Evolutionary conservation across 1,140 invertebrate genomes (phyloP), one percentile per base, ranked within the genome.

Genomic region (Drosophila elegans): DNA sequence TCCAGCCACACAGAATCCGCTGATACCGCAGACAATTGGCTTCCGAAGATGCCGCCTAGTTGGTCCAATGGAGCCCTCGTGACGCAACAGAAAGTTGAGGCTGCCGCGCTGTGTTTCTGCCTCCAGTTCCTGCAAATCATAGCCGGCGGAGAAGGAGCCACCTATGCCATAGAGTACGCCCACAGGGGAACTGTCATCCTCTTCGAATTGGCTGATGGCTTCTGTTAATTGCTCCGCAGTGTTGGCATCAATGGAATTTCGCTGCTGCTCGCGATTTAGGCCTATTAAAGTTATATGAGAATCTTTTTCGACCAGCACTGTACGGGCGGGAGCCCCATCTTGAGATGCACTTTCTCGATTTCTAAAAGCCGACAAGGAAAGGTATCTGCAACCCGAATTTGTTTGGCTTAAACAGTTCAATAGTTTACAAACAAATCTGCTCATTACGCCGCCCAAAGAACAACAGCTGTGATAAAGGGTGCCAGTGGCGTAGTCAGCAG

Each of bases 81-180:
- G 74, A 66, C 74, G 80, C 49, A 82, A 61, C 38, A 91, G 69
- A 69, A 90, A 86, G 27, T 91, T 73, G 0, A 89, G 56, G 41
- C 77, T 91, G n/a, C 91, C 80, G 3, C 69, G 76, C 21, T 74
- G 41, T 2, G 75, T 69, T 48, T 91, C 75, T 21, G 73, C 66
- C 25, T 78, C 75, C 49, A 97, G 92, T 79, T 96, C 95, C 68
- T 95, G 93, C 29, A 96, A 94, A 93, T 98, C 97, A 93, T 96
- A 97, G 4, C 98, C 98, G 29, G 97, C 95, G 92, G 96, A 98
- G 92, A 99, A 98, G 72, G 95, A 96, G 7, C 97, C 97, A 32
- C 97, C 97, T 86, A 95, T 94, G 25, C 98, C 98, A 93, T 98
- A 95, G 4, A 99, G 93, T 7, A 99, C 95, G 16, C 95, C 96